Conservation (phyloP, 2,113 vertebrate species). For the Lasiurus borealis region DNA sequence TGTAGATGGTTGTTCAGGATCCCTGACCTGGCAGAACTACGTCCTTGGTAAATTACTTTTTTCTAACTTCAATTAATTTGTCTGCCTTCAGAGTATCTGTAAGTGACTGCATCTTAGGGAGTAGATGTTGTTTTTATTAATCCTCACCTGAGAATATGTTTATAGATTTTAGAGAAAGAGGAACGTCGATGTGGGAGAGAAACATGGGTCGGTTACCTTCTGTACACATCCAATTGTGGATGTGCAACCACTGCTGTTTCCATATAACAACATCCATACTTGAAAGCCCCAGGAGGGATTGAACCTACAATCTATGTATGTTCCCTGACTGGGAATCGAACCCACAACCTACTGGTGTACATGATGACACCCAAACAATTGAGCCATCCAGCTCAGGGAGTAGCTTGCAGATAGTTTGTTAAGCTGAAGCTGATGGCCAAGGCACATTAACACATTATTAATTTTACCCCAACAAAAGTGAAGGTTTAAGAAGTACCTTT, state of each 20-base stretch:
- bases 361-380: neutral
- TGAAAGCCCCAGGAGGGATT: neutral
- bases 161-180: neutral
- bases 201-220: neutral
- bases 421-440: neutral
- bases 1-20: neutral
- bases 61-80: neutral
- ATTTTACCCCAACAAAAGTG: neutral
- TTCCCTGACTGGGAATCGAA: neutral
- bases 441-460: neutral
- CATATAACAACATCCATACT: no score
- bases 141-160: neutral
- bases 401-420: neutral
- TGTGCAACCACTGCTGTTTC: no score
- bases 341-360: neutral
- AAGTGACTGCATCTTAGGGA: no score
- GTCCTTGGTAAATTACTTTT: neutral
- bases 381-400: neutral
- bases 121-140: neutral
- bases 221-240: neutral
- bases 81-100: neutral
- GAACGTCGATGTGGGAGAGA: no score
- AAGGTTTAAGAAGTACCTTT: neutral
- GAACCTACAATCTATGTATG: neutral
- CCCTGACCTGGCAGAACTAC: neutral